phyloP scores from a whole-genome alignment of 1,140 invertebrate genomes.

The Bombus ignitus region DNA sequence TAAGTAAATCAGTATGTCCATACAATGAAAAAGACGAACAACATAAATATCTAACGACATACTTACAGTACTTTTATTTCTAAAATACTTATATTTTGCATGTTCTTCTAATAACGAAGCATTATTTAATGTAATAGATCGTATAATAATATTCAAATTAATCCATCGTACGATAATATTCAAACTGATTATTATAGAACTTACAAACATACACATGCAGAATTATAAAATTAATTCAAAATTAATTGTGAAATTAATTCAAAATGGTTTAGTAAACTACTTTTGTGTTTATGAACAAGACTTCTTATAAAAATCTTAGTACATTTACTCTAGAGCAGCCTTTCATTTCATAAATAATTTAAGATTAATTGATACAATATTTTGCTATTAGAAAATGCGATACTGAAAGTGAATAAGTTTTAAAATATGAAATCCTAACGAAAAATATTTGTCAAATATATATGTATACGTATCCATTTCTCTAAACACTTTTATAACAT shows the following conservation, averaged over 20 bases:
- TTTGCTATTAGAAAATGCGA: constrained; percentile 39
- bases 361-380: constrained; percentile 19
- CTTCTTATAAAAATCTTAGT: constrained; percentile 38
- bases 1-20: neutral
- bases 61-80: neutral
- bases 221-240: constrained; percentile 33
- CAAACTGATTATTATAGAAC: neutral
- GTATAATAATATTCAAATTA: neutral
- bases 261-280: constrained; percentile 13
- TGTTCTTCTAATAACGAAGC: neutral
- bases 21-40: neutral
- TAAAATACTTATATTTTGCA: constrained; percentile 15
- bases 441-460: constrained; percentile 28
- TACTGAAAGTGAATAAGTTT: constrained; percentile 26
- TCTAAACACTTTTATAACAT: constrained; percentile 6
- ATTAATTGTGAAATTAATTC: constrained; percentile 22
- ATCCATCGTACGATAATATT: neutral
- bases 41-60: neutral
- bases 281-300: constrained; percentile 29
- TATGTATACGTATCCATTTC: neutral
- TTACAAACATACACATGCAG: constrained; percentile 29
- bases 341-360: constrained; percentile 49
- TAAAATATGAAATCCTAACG: constrained; percentile 45
- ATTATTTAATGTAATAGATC: constrained; percentile 14
- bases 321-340: constrained; percentile 41